Evolutionary conservation across 2,888 invertebrate genomes (phyloP), one percentile per base, ranked within the genome.

Genomic region (Linnaemya vulpina): DNA sequence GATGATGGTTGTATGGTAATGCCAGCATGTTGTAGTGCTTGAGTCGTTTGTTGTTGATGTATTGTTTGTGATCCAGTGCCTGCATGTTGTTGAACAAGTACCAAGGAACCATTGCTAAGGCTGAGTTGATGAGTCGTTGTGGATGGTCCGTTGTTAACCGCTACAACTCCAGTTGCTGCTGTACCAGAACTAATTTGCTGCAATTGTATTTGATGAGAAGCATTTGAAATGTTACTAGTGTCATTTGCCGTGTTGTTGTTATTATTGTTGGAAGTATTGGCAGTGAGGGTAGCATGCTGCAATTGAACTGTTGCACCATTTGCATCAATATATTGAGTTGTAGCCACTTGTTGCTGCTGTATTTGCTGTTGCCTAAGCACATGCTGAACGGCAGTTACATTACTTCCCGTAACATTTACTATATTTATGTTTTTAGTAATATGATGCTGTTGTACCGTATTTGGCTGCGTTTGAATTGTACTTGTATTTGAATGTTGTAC

Each of bases 101-200:
- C 91, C 75, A 92, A 88, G 17, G 91, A 92, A 58, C 91, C 92
- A 83, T 92, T 92, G 83, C 90, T 91, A 62, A 92, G 88, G 85
- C 90, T 92, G 46, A 92, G 87, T 81, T 92, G 92, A 77, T 92
- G 91, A 1, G 91, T 90, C n/a, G 90, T 89, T 73, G 83, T 84
- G 22, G 80, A 53, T 20, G 70, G 60, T 15, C 74, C 74, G 46
- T 65, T 70, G 13, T 87, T 87, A 40, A 87, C 86, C 25, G 87
- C 83, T 55, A 87, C 85, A 40, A 89, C 68, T 11, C 73, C 81
- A 38, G 70, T 11, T n/a, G 63, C 10, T 25, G 84, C 11, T 30
- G 80, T 40, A 15, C 55, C 71, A 22, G 73, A 58, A 53, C 49
- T 60, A 38, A 85, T 82, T 63, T 89, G 89, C 63, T 90, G 89